Base-by-base conservation (phyloP, 1,140 invertebrate genomes). In the Chlorops oryzae region DNA sequence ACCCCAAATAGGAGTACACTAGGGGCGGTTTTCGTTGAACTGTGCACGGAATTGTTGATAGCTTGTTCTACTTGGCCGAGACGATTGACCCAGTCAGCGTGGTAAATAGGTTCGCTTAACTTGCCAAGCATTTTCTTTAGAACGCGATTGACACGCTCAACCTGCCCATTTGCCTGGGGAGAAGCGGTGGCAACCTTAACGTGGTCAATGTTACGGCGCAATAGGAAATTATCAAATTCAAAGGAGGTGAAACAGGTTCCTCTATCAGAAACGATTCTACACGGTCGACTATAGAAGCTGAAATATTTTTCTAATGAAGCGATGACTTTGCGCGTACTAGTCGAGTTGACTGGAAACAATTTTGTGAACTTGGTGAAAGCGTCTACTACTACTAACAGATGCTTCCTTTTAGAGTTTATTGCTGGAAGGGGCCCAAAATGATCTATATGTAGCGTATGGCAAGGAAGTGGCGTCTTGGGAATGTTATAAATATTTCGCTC, bases 321-420 rank as follows among this genome's bases (percentile, higher is more conserved):
- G 17, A 66, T 57, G 21, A 60, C 46, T 6, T 62, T 56, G 32
- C 56, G 56, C 20, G 50, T 35, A 17, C 37, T 44, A 12, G 58
- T 57, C 12, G 49, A 41, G 2, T 27, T 37, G 9, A 48, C 46
- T n/a, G 51, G 24, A 39, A 37, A 53, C 12, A 53, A 35, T 17
- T 39, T 53, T 2, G 18, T 20, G 44, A 53, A 53, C 40, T 49
- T 55, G 13, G 50, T 52, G 34, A 52, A 67, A 39, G 64, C 57
- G 50, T 72, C 54, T 43, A 72, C 74, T 0, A 77, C 44, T 1
- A 71, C 72, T 50, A 76, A 72, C 1, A 64, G 66, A 50, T 77
- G 74, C 42, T 60, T 62, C 10, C 18, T 3, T 35, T n/a, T n/a
- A n/a, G n/a, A n/a, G n/a, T n/a, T n/a, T n/a, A n/a, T n/a, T n/a